A percentile compares a stretch with the other conserved stretches of the same genome.
Evolutionary conservation across 2,797 vertebrate species (phyloP).

Genomic region (Myripristis murdjan): DNA sequence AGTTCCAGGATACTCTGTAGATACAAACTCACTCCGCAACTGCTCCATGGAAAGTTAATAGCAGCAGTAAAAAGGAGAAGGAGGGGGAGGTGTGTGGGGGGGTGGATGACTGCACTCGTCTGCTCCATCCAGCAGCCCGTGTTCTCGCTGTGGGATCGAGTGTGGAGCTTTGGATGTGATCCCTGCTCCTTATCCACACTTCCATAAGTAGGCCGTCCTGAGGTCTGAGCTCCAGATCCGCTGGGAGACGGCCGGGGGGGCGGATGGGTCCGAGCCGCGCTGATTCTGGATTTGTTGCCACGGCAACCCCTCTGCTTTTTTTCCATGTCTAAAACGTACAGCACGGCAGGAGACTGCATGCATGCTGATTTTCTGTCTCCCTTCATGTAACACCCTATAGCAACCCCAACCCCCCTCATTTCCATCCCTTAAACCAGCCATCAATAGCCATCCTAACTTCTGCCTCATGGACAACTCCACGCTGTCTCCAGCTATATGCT

Average conservation of each 20-base stretch:
- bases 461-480: conserved; percentile 9
- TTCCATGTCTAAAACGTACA: conserved; percentile 71
- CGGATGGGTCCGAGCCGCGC: conserved; percentile 32
- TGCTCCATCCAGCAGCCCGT: conserved; percentile 25
- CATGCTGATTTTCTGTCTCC: conserved; percentile 60
- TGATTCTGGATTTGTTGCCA: conserved; percentile 73
- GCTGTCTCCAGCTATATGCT: conserved; percentile 18
- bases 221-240: conserved; percentile 64
- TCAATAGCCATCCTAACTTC: conserved; percentile 2
- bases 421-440: conserved; percentile 13
- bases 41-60: conserved; percentile 41
- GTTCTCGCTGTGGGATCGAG: conserved; percentile 55
- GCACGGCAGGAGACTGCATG: conserved; percentile 47
- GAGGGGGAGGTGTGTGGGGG: not conserved
- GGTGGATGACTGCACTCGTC: conserved; percentile 24
- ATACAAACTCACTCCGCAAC: conserved; percentile 38
- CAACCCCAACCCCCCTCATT: not conserved
- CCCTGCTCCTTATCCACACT: conserved; percentile 59
- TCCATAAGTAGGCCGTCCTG: conserved; percentile 66
- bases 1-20: conserved; percentile 10
- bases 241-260: conserved; percentile 39
- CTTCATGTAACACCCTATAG: conserved; percentile 36
- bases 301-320: conserved; percentile 66
- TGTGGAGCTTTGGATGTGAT: conserved; percentile 68
- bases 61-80: conserved; percentile 17